Conservation (phyloP, 2,797 vertebrate species). For the Melopsittacus undulatus region DNA sequence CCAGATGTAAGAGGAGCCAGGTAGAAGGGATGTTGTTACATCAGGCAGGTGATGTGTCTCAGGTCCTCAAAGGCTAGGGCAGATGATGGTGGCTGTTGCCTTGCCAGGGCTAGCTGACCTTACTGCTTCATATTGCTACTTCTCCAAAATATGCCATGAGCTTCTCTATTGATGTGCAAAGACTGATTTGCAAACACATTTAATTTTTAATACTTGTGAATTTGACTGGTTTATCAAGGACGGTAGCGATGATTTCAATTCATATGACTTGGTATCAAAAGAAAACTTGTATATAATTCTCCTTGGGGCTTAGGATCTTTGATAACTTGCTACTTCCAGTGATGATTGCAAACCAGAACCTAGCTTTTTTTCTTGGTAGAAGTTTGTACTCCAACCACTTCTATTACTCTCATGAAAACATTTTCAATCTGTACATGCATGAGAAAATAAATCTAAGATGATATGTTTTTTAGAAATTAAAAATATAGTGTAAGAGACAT, state of each 20-base stretch:
- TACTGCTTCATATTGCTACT: rapidly evolving
- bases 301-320: background rate
- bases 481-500: background rate
- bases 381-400: background rate
- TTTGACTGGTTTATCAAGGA: background rate
- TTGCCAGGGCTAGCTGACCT: background rate
- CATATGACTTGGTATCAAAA: background rate
- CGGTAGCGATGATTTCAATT: background rate
- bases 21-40: background rate
- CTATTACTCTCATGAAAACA: background rate
- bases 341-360: background rate
- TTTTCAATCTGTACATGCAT: background rate
- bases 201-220: background rate
- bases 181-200: background rate
- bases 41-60: background rate
- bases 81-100: background rate
- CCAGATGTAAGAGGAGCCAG: background rate
- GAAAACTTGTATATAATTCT: background rate
- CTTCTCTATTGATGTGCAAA: background rate
- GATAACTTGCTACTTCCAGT: background rate
- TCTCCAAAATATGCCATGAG: background rate
- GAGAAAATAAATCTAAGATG: background rate
- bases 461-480: background rate
- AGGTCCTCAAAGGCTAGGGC: background rate
- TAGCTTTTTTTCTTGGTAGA: background rate